Evolutionary conservation across 2,797 vertebrate genomes (phyloP).

Genomic region (Echiichthys vipera): DNA sequence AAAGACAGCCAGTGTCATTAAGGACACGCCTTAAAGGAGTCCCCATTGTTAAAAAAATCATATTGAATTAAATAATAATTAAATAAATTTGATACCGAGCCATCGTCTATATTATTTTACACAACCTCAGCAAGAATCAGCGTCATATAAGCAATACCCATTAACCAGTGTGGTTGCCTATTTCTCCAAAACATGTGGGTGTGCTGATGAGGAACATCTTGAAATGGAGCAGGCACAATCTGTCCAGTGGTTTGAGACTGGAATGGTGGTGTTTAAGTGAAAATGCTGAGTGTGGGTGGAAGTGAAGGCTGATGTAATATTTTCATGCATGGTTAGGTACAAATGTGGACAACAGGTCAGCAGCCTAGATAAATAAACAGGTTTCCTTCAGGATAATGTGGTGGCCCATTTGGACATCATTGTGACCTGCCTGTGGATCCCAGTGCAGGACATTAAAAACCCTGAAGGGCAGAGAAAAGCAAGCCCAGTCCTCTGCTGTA

Average conservation of each 20-base stretch:
- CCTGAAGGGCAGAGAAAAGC: conserved; percentile 63
- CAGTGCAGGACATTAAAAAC: conserved; percentile 48
- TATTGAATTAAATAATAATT: conserved; percentile 14
- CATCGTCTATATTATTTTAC: conserved; percentile 7
- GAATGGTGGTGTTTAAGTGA: conserved; percentile 6
- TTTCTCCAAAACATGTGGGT: conserved; percentile 31
- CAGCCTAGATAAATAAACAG: conserved; percentile 46
- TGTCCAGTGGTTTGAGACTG: conserved; percentile 15
- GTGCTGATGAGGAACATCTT: conserved; percentile 42
- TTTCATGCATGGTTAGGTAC: conserved; percentile 26
- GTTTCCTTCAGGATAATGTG: conserved; percentile 26
- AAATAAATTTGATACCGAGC: neutral
- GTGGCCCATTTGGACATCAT: conserved; percentile 25
- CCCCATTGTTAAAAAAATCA: neutral
- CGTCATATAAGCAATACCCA: conserved; percentile 5
- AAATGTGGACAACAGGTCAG: conserved; percentile 40
- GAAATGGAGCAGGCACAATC: conserved; percentile 37
- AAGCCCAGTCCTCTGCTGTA: conserved; percentile 70
- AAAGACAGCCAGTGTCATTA: conserved; percentile 8
- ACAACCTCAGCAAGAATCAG: conserved; percentile 8
- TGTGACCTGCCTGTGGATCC: conserved; percentile 33
- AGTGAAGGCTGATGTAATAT: conserved; percentile 38
- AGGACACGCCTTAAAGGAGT: conserved; percentile 9
- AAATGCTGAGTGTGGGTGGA: conserved; percentile 16
- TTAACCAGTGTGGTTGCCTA: conserved; percentile 19